Percentiles rank a stretch among this genome's conserved stretches.
Evolutionary conservation across 2,888 invertebrate species (phyloP).

Genomic region (Dichetophora obliterata): DNA sequence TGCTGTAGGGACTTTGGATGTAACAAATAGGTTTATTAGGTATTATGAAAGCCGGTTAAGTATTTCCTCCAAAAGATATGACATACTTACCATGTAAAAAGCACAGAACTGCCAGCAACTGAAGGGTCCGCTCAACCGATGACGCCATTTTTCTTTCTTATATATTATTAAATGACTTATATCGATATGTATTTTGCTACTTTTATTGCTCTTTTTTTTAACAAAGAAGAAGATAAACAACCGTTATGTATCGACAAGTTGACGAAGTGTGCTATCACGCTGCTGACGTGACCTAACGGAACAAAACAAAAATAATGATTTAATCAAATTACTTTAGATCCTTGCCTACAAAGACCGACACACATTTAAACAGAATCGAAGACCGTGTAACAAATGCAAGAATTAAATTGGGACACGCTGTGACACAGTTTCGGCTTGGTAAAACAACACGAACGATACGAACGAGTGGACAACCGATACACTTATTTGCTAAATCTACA

Average conservation of each 20-base stretch:
- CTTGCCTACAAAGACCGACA: not conserved
- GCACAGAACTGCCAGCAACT: not conserved
- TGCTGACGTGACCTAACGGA: not conserved
- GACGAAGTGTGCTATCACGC: not conserved
- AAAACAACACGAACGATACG: not conserved
- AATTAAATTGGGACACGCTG: not conserved
- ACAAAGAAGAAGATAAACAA: not conserved
- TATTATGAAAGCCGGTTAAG: not conserved
- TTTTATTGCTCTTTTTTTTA: not conserved
- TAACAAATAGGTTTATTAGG: no score
- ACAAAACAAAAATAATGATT: conserved; percentile 3
- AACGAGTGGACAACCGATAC: not conserved
- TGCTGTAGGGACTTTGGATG: no score
- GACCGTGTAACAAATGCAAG: not conserved
- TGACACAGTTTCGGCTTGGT: not conserved
- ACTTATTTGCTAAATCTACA: not conserved
- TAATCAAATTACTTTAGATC: not conserved
- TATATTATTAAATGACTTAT: not conserved
- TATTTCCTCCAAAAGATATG: not conserved
- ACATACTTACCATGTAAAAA: conserved; percentile 1
- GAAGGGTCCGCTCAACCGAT: not conserved
- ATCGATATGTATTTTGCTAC: not conserved
- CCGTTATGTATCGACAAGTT: not conserved
- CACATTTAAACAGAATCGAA: not conserved
- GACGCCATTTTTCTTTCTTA: conserved; percentile 20